Base-by-base conservation (phyloP, 1,140 invertebrate genomes). In the Heliothis subflexa region DNA sequence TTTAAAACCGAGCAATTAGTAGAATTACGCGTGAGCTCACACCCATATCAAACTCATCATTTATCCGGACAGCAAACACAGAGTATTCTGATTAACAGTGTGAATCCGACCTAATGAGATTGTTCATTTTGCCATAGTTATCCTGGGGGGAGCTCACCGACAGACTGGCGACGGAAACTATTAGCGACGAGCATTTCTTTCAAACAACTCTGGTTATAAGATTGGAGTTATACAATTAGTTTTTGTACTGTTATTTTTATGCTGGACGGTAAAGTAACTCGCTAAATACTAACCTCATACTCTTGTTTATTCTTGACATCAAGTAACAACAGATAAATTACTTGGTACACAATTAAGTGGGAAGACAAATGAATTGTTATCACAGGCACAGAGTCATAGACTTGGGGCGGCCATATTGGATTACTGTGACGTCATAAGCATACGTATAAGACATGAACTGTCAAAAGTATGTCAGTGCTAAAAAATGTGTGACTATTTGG, bases 61-160 rank as follows among this genome's bases (percentile, higher is more conserved):
- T 55, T 81, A 76, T 75, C 72, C 62, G 55, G n/a, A 33, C 50
- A 45, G 62, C 61, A 59, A 49, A 72, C 74, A 54, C 28, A 1
- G 16, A 68, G 68, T 61, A 81, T 70, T 68, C 82, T 84, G 81
- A 82, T 84, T 84, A 86, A 82, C 71, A 81, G 74, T 82, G 81
- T 82, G 81, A 78, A 79, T 73, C 75, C 59, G 40, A 70, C 74
- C 81, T 85, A 85, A 84, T 80, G 81, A 82, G 49, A 79, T 81
- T 80, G 54, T 66, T 82, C 75, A 83, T 86, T 83, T 73, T 25
- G 55, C 74, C 40, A 45, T 45, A 75, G 52, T 66, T 52, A 49
- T 12, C 25, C 12, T 50, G 21, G 57, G 50, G 13, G 10, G 13
- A 50, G 21, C 12, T 68, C 16, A 52, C 47, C 66, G 66, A 70